These are phyloP conservation scores for Astropecten irregularis DNA, from an alignment of 53 echinoderm and acorn worm genomes.

Conservation along the genomic window DNA sequence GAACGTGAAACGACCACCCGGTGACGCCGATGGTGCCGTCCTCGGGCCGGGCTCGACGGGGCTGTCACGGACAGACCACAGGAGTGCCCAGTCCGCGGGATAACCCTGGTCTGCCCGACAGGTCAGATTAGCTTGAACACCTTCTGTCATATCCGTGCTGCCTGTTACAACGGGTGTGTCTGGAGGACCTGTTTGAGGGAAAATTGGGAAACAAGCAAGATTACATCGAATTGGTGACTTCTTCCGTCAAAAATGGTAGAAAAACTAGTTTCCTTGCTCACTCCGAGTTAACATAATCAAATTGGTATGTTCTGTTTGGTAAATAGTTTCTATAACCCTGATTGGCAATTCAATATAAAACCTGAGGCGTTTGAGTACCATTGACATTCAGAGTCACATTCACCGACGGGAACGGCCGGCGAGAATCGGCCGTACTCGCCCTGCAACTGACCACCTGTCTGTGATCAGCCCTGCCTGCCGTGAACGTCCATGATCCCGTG, in stretches of 20 bases:
- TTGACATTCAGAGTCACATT: background rate
- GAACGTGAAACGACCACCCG: background rate
- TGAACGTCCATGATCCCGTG: background rate
- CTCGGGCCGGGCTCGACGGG: background rate
- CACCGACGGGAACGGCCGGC: background rate
- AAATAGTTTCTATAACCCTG: too few species aligned
- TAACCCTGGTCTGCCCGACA: background rate
- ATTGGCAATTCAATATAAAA: too few species aligned
- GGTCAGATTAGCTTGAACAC: background rate
- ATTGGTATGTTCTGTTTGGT: too few species aligned
- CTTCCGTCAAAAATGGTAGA: too few species aligned
- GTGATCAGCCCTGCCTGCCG: background rate
- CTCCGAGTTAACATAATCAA: too few species aligned
- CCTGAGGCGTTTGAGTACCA: too few species aligned
- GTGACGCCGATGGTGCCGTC: background rate
- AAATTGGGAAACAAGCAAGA: background rate
- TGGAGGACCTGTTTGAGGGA: background rate
- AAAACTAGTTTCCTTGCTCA: too few species aligned
- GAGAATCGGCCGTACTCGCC: slow-evolving; percentile 10
- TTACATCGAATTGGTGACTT: too few species aligned
- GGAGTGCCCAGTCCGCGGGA: background rate
- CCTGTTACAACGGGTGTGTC: background rate
- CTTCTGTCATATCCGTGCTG: background rate
- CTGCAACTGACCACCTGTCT: slow-evolving; percentile 1
- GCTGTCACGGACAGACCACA: background rate